A percentile compares a stretch with the other conserved stretches of the same genome.
phyloP scores from a whole-genome alignment of 1,140 invertebrate species.

The Cyclina sinensis region DNA sequence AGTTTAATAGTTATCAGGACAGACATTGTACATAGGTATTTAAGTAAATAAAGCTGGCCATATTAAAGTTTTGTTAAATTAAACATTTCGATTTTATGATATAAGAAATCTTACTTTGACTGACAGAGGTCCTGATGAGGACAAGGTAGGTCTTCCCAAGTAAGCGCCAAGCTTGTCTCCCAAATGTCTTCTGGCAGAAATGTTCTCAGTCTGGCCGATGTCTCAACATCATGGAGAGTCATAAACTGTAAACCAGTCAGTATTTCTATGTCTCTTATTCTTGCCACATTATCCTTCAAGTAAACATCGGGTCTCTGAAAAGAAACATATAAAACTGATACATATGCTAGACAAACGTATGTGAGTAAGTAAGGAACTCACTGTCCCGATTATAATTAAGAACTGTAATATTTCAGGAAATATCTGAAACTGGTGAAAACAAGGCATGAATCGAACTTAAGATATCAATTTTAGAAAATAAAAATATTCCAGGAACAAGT shows the following conservation, averaged over 20 bases:
- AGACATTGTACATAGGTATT: no score
- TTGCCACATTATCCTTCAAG: slow-evolving; percentile 76
- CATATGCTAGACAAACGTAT: not conserved
- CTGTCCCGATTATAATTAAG: not conserved
- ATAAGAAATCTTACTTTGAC: slow-evolving; percentile 61
- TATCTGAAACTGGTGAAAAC: no score
- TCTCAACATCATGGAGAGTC: slow-evolving; percentile 61
- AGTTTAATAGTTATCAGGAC: no score
- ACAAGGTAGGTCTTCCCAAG: slow-evolving; percentile 69
- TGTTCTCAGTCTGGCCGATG: slow-evolving; percentile 70
- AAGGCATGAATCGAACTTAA: no score
- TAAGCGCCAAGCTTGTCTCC: slow-evolving; percentile 45
- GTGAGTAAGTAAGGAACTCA: not conserved
- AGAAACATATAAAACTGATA: not conserved
- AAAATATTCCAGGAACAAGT: no score
- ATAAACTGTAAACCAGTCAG: slow-evolving; percentile 80
- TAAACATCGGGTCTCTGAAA: slow-evolving; percentile 71
- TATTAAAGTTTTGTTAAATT: no score
- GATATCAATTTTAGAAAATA: no score
- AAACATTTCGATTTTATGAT: no score
- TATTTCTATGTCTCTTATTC: slow-evolving; percentile 82
- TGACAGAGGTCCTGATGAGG: slow-evolving; percentile 44
- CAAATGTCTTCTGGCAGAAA: slow-evolving; percentile 74
- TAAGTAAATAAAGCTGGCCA: no score
- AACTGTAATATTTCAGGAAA: no score